Conservation (phyloP, 2,113 vertebrate species). For the Gasterosteus aculeatus region DNA sequence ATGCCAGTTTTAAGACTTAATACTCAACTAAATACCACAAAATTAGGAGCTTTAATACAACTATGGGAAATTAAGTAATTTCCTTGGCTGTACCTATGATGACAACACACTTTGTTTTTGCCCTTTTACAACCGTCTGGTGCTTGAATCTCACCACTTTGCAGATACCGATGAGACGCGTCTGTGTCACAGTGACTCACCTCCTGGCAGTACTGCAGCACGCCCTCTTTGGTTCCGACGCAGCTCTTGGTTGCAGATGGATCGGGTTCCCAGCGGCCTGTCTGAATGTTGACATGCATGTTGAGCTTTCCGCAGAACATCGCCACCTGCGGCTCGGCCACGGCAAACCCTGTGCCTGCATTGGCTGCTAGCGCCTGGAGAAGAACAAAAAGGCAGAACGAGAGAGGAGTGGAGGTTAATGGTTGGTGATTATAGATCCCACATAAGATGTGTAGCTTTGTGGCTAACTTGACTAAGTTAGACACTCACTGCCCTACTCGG, state of each 20-base stretch:
- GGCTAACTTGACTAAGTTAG: slow-evolving; percentile 13
- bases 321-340: slow-evolving; percentile 96
- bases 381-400: slow-evolving; percentile 2
- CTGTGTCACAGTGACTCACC: slow-evolving; percentile 80
- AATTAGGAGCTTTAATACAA: neutral
- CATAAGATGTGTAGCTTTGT: neutral
- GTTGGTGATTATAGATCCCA: slow-evolving; percentile 57
- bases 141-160: slow-evolving; percentile 5
- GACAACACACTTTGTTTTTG: slow-evolving; percentile 1
- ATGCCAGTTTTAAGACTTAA: neutral
- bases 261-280: slow-evolving; percentile 98
- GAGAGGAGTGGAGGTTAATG: slow-evolving; percentile 29
- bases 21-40: neutral
- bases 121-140: neutral
- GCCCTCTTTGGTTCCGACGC: slow-evolving; percentile 89
- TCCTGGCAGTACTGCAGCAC: slow-evolving; percentile 97
- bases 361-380: slow-evolving; percentile 91
- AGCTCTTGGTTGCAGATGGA: slow-evolving; percentile 89
- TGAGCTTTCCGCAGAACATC: slow-evolving; percentile 97
- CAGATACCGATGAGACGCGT: neutral
- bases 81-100: neutral
- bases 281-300: slow-evolving; percentile 98
- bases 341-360: slow-evolving; percentile 90
- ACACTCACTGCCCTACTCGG: slow-evolving; percentile 1
- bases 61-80: neutral